A percentile compares a stretch with the other conserved stretches of the same genome.
phyloP scores from a whole-genome alignment of 2,113 vertebrate species.

The Eonycteris spelaea region DNA sequence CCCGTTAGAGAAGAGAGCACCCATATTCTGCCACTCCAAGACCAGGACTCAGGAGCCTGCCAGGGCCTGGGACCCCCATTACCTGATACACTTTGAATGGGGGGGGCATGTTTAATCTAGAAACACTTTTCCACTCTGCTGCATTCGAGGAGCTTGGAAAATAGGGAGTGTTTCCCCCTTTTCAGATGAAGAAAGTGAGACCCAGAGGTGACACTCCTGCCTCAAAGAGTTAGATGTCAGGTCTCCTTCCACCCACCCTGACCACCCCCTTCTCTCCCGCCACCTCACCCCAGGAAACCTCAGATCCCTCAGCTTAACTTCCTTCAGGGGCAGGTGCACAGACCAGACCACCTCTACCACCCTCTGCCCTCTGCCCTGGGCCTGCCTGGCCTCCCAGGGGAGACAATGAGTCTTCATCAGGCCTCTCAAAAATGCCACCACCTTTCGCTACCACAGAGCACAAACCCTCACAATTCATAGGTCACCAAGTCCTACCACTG shows the following conservation, averaged over 20 bases:
- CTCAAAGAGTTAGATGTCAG: neutral
- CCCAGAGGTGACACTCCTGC: neutral
- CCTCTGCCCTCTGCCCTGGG: neutral
- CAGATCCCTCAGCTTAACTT: neutral
- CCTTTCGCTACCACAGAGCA: neutral
- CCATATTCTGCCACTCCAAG: neutral
- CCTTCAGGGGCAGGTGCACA: neutral
- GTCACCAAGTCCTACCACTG: fast-evolving
- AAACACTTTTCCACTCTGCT: neutral
- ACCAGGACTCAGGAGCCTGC: neutral
- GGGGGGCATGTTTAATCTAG: neutral
- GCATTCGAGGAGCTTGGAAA: neutral
- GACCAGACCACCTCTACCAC: neutral
- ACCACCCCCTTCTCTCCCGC: neutral
- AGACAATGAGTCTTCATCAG: neutral
- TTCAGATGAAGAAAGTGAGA: neutral
- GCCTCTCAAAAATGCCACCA: neutral
- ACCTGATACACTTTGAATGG: neutral
- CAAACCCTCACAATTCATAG: neutral
- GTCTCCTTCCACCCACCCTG: neutral
- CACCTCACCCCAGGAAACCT: neutral
- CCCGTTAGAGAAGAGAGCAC: neutral
- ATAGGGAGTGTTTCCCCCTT: neutral
- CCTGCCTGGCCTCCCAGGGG: neutral
- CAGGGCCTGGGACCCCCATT: neutral